Base-by-base conservation (phyloP, 2,888 invertebrate genomes). In the Galeopsomyia nigrocyanea region DNA sequence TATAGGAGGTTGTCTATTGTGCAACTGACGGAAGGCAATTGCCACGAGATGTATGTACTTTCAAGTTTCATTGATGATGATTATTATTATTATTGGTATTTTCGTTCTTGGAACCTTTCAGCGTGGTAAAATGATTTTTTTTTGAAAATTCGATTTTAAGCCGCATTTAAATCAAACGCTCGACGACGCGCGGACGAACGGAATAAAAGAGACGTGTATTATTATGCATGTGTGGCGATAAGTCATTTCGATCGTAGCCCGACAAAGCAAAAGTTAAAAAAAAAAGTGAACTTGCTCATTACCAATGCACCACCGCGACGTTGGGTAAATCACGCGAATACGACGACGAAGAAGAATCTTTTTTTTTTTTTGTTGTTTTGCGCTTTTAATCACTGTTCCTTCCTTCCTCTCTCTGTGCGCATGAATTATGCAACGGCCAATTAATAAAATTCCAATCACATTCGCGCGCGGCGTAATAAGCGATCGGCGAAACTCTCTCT, bases 391-490 rank as follows among this genome's bases (percentile, higher is more conserved):
- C 53, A n/a, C 19, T 53, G 53, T 21, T 53, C 53, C 53, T 53
- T 21, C 7, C 17, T 10, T 53, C 51, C 10, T 17, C 53, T 53
- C 53, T 53, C 19, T 53, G 6, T 39, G 64, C 74, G 62, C 74
- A 82, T 82, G 80, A 81, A 82, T 83, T 81, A 82, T 81, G 82
- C 80, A 82, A 79, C 80, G 78, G 71, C 76, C 80, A 81, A 82
- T 82, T 82, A 82, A 82, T 82, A 81, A 81, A 81, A 81, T 82
- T 81, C 81, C 81, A 80, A 82, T 81, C 81, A 82, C 80, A 81
- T 78, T 79, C 78, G 76, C 74, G 75, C 75, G 77, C 73, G 75
- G 76, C 71, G 76, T 79, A 78, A 76, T 79, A 78, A 79, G 76
- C 77, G 77, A 77, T 74, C 71, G 62, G 26, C 3, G 26, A n/a